phyloP scores from a whole-genome alignment of 2,888 invertebrate genomes.

The Dryomyza anilis region DNA sequence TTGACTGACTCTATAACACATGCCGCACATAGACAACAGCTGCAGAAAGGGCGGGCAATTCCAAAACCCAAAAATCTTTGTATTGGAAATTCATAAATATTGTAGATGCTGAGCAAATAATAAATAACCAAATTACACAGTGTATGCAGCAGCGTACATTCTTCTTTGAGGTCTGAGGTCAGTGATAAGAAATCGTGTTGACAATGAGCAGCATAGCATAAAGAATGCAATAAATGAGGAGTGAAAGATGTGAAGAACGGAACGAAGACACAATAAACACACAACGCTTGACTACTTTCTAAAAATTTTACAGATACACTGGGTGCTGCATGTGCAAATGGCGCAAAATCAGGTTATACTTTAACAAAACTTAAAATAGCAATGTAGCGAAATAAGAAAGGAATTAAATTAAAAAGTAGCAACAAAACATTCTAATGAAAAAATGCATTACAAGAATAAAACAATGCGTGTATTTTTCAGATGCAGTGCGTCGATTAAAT shows the following conservation, averaged over 20 bases:
- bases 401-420: not conserved
- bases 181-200: not conserved
- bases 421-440: not conserved
- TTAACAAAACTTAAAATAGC: not conserved
- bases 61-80: too few relatives aligned
- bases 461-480: constrained; percentile 47
- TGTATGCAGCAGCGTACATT: too few relatives aligned
- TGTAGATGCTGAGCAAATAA: too few relatives aligned
- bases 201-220: not conserved
- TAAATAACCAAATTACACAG: too few relatives aligned
- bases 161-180: not conserved
- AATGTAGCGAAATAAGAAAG: not conserved
- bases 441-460: constrained; percentile 35
- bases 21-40: too few relatives aligned
- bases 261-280: not conserved
- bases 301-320: not conserved
- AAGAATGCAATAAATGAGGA: not conserved
- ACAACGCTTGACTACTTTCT: not conserved
- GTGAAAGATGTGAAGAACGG: not conserved
- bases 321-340: not conserved
- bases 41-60: too few relatives aligned
- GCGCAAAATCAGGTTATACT: too few relatives aligned
- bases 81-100: too few relatives aligned
- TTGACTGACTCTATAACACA: too few relatives aligned
- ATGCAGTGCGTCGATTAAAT: constrained; percentile 44